These are phyloP conservation scores for Lepidothrix coronata DNA, from an alignment of 2,113 vertebrate genomes.

Conservation along the genomic window DNA sequence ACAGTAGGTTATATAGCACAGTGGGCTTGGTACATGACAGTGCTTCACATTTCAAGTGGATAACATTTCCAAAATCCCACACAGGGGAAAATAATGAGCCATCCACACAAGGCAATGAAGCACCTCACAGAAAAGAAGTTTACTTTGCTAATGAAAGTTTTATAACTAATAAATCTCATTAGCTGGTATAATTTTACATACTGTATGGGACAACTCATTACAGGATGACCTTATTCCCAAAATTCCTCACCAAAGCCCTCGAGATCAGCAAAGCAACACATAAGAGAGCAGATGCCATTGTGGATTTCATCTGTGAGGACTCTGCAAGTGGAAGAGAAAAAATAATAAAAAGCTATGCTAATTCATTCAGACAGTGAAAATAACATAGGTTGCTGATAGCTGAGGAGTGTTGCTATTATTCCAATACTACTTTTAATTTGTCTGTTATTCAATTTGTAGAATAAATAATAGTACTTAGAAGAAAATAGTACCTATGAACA, in stretches of 20 bases:
- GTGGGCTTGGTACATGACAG: background rate
- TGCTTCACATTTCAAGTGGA: background rate
- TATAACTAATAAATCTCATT: background rate
- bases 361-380: background rate
- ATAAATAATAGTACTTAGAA: background rate
- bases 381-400: background rate
- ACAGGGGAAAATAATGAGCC: background rate
- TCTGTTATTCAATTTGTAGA: background rate
- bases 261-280: background rate
- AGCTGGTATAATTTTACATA: background rate
- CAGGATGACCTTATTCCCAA: background rate
- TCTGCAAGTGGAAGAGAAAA: background rate
- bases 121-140: background rate
- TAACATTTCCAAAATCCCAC: background rate
- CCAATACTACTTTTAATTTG: background rate
- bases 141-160: background rate
- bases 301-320: background rate
- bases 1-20: background rate
- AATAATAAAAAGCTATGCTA: background rate
- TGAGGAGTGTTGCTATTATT: background rate
- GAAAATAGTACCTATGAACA: background rate
- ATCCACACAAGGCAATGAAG: background rate
- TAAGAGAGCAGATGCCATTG: background rate
- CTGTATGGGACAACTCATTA: background rate
- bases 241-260: background rate